These are phyloP conservation scores for Dryobotodes eremita DNA, from an alignment of 2,888 invertebrate species.

Conservation along the genomic window DNA sequence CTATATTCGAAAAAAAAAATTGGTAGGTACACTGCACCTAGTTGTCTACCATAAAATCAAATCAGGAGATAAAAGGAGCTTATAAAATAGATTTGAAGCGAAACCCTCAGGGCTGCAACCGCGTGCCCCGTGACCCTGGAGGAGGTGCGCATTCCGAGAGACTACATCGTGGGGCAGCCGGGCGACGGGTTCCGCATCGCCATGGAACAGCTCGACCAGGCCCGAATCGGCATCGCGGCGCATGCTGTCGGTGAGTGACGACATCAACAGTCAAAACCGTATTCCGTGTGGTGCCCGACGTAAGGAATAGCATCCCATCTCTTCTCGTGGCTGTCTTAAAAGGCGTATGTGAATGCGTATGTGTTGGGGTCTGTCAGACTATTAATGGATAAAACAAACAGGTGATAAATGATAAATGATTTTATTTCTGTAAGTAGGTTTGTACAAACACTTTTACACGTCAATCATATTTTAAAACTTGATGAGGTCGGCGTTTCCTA, in stretches of 20 bases:
- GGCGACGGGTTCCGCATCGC: constrained; percentile 94
- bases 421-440: no score
- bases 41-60: constrained; percentile 29
- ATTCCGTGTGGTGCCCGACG: no score
- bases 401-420: no score
- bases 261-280: no score
- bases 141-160: constrained; percentile 91
- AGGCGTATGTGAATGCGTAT: no score
- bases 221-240: constrained; percentile 93
- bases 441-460: no score
- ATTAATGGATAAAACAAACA: no score
- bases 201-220: constrained; percentile 93
- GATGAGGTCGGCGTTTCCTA: no score
- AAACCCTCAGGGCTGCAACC: constrained; percentile 91
- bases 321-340: no score
- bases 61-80: constrained; percentile 69
- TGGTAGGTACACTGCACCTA: constrained; percentile 47
- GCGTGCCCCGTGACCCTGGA: constrained; percentile 93
- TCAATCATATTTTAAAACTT: no score
- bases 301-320: no score
- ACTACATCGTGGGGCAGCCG: constrained; percentile 87
- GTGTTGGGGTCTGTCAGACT: no score
- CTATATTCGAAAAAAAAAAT: background rate
- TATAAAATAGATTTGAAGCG: constrained; percentile 79
- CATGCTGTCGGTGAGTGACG: constrained; percentile 92